A percentile compares a stretch with the other conserved stretches of the same genome.
Conservation (phyloP, 2,797 vertebrate genomes). For the Diplodus puntazzo region DNA sequence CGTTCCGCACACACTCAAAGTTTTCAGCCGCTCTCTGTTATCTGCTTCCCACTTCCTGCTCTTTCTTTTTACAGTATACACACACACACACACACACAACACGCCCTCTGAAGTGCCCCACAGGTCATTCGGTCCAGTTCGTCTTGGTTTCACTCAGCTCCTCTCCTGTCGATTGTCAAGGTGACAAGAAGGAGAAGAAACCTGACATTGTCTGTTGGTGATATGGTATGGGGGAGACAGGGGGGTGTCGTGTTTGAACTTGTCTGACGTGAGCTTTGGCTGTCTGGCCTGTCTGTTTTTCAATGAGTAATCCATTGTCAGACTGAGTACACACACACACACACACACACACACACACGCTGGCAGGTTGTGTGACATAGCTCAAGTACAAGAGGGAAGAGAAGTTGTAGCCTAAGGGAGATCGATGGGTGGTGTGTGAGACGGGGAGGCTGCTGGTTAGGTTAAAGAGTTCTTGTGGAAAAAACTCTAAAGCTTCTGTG, state of each 20-base stretch:
- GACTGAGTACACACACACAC: slow-evolving; percentile 48
- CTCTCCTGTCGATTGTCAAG: slow-evolving; percentile 48
- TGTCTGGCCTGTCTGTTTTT: slow-evolving; percentile 71
- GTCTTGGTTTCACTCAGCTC: slow-evolving; percentile 56
- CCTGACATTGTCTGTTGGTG: slow-evolving; percentile 71
- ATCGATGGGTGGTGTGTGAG: slow-evolving; percentile 48
- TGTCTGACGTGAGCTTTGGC: slow-evolving; percentile 70
- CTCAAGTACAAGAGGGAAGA: slow-evolving; percentile 51
- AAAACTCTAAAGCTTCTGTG: slow-evolving; percentile 5
- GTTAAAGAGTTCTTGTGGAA: slow-evolving; percentile 38
- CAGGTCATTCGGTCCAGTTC: slow-evolving; percentile 55
- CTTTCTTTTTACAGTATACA: slow-evolving; percentile 31
- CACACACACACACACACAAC: slow-evolving; percentile 37
- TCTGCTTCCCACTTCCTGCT: slow-evolving; percentile 57
- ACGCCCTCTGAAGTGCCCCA: slow-evolving; percentile 25
- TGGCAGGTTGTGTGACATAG: slow-evolving; percentile 53
- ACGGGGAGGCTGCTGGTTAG: slow-evolving; percentile 30
- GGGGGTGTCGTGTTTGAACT: slow-evolving; percentile 76
- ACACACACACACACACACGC: slow-evolving; percentile 34
- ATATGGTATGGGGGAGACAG: slow-evolving; percentile 39
- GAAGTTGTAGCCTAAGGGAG: slow-evolving; percentile 54
- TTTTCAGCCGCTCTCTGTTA: slow-evolving; percentile 45
- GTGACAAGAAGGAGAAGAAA: slow-evolving; percentile 62
- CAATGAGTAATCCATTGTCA: slow-evolving; percentile 82
- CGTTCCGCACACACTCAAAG: slow-evolving; percentile 12